Conservation (phyloP, 2,113 vertebrate species). For the Laticauda laticaudata region DNA sequence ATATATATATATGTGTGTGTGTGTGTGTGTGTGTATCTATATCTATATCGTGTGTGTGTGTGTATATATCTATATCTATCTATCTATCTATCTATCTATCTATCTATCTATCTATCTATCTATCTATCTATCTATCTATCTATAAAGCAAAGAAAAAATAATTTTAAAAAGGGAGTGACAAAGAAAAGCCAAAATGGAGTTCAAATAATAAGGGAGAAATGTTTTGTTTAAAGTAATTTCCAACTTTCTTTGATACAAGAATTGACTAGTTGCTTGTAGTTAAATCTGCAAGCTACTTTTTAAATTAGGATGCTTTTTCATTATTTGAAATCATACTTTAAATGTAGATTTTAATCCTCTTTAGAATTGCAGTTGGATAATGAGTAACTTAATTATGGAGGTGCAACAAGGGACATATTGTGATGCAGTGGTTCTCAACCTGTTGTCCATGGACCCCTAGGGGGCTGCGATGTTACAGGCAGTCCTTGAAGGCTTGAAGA, state of each 20-base stretch:
- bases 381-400: neutral
- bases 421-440: neutral
- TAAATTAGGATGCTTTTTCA: neutral
- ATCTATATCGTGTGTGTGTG: no score
- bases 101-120: no score
- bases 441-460: neutral
- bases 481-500: neutral
- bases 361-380: neutral
- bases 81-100: no score
- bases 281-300: neutral
- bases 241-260: neutral
- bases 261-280: neutral
- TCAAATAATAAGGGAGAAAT: neutral
- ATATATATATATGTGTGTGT: no score
- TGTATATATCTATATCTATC: no score
- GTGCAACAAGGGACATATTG: neutral
- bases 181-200: neutral
- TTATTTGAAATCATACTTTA: neutral
- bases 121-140: no score
- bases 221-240: neutral
- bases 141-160: neutral
- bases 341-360: neutral
- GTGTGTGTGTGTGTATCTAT: no score
- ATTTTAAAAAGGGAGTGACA: neutral
- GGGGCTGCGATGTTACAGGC: neutral